These are phyloP conservation scores for Agrilus biguttatus DNA, from an alignment of 2,888 invertebrate species.

Conservation along the genomic window DNA sequence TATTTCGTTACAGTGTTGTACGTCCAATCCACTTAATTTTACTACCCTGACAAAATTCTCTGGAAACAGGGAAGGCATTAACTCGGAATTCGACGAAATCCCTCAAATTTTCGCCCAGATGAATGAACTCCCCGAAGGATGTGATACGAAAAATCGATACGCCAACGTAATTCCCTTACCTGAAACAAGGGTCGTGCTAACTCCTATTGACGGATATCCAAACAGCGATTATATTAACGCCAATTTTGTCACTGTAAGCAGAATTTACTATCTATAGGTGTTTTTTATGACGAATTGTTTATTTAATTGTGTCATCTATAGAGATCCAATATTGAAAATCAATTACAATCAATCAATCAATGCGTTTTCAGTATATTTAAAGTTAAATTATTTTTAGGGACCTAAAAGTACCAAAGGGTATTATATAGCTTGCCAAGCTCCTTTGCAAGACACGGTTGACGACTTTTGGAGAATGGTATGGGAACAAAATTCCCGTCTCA, in stretches of 20 bases:
- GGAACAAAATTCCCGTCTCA: slow-evolving; percentile 81
- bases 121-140: slow-evolving; percentile 74
- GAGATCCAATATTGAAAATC: background rate
- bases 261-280: too few relatives aligned
- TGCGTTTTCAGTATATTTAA: too few relatives aligned
- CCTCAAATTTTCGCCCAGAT: slow-evolving; percentile 64
- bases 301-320: background rate
- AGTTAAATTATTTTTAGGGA: slow-evolving; percentile 49
- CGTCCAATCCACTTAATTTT: slow-evolving; percentile 64
- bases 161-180: slow-evolving; percentile 91
- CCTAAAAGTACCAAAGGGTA: slow-evolving; percentile 69
- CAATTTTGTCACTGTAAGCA: slow-evolving; percentile 75
- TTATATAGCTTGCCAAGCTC: slow-evolving; percentile 88
- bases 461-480: slow-evolving; percentile 96
- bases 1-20: slow-evolving; percentile 36
- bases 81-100: slow-evolving; percentile 69
- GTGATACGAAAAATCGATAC: slow-evolving; percentile 82
- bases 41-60: slow-evolving; percentile 63
- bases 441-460: slow-evolving; percentile 64
- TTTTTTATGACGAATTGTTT: background rate
- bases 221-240: slow-evolving; percentile 87
- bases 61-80: slow-evolving; percentile 53
- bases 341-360: background rate
- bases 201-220: slow-evolving; percentile 55
- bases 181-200: slow-evolving; percentile 72